phyloP scores from a whole-genome alignment of 2,113 vertebrate species.

The Mugil cephalus region DNA sequence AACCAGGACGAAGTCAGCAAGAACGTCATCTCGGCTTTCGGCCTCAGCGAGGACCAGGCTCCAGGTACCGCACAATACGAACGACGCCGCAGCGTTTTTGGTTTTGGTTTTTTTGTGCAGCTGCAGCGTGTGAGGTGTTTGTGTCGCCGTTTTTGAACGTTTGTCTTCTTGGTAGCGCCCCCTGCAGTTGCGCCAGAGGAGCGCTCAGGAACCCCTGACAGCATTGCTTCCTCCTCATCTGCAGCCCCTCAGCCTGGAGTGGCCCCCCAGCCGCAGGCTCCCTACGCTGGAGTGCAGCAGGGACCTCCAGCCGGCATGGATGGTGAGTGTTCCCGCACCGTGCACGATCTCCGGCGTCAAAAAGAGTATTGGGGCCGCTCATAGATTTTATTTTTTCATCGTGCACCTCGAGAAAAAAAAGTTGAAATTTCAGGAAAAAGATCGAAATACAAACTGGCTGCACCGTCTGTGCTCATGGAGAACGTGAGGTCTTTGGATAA shows the following conservation, averaged over 20 bases:
- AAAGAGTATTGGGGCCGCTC: no score
- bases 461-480: no score
- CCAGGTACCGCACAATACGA: constrained; percentile 83
- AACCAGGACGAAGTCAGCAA: constrained; percentile 99
- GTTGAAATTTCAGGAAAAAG: no score
- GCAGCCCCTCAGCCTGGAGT: constrained; percentile 90
- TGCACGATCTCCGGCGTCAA: no score
- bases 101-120: not conserved
- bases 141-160: not conserved
- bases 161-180: constrained; percentile 74
- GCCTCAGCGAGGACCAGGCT: constrained; percentile 93
- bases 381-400: no score
- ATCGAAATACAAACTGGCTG: no score
- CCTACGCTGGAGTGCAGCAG: constrained; percentile 91
- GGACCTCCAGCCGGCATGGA: constrained; percentile 90
- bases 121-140: not conserved
- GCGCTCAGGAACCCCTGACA: constrained; percentile 95
- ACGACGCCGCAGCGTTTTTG: not conserved
- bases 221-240: constrained; percentile 95
- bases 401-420: no score
- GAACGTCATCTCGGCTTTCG: constrained; percentile 98
- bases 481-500: no score
- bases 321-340: no score
- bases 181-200: constrained; percentile 88
- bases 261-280: constrained; percentile 87